phyloP scores from a whole-genome alignment of 2,888 invertebrate genomes.

The Mycalesis mineus region DNA sequence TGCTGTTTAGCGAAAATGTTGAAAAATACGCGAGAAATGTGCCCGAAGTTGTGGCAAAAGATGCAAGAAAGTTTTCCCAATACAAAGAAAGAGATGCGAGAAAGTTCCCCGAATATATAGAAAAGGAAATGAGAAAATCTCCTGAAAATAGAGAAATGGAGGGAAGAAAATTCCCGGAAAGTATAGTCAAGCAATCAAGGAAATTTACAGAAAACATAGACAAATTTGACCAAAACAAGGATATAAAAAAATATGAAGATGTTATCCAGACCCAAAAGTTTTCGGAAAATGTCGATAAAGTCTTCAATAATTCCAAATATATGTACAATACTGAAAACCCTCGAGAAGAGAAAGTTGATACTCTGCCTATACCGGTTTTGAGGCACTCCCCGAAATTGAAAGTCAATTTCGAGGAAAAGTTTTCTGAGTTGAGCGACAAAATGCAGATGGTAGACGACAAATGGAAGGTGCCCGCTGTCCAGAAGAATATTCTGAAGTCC shows the following conservation, averaged over 20 bases:
- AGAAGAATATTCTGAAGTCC: conserved; percentile 77
- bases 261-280: too few relatives aligned
- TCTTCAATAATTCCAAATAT: neutral
- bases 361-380: conserved; percentile 80
- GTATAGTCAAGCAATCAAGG: neutral
- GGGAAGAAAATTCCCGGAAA: neutral
- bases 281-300: neutral
- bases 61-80: neutral
- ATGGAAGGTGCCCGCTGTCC: conserved; percentile 81
- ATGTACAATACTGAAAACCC: neutral
- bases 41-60: neutral
- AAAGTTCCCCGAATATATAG: neutral
- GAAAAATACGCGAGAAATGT: neutral
- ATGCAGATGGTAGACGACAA: conserved; percentile 66
- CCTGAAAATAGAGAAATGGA: neutral
- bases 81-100: neutral
- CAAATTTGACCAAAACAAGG: too few relatives aligned
- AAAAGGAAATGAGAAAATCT: neutral
- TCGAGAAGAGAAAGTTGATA: conserved; percentile 39
- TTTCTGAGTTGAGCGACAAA: conserved; percentile 49
- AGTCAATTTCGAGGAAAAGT: conserved; percentile 28
- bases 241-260: too few relatives aligned
- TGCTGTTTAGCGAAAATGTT: neutral
- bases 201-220: neutral
- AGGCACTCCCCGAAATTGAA: conserved; percentile 66